These are phyloP conservation scores for Leucopsar rothschildi DNA, from an alignment of 2,113 vertebrate species.

Conservation along the genomic window DNA sequence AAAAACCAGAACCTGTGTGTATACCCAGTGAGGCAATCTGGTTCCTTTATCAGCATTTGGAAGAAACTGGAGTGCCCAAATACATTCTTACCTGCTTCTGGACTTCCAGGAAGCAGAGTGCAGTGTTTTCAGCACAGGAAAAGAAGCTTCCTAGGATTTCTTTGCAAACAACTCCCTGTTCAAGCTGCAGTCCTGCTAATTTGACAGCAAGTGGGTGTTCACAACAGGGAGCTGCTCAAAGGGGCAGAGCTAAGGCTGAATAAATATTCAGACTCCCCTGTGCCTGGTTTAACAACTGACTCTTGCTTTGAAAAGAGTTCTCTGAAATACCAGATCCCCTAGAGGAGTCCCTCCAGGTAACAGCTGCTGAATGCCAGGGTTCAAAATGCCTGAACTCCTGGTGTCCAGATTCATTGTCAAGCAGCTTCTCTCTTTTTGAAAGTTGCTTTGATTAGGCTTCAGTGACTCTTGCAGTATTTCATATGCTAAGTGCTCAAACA, in stretches of 20 bases:
- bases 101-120: not conserved
- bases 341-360: not conserved
- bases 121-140: not conserved
- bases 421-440: not conserved
- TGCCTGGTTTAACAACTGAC: not conserved
- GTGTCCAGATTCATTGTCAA: not conserved
- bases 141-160: not conserved
- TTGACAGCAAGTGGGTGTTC: not conserved
- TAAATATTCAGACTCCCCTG: not conserved
- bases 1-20: not conserved
- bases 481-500: not conserved
- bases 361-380: not conserved
- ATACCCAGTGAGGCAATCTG: not conserved
- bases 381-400: not conserved
- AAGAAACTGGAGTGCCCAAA: not conserved
- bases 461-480: not conserved
- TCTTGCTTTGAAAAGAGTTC: not conserved
- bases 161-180: not conserved
- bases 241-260: not conserved
- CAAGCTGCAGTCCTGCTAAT: not conserved
- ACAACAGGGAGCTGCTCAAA: not conserved
- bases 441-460: not conserved
- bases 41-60: not conserved
- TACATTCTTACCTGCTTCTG: not conserved
- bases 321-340: not conserved